A percentile compares a stretch with the other conserved stretches of the same genome.
These are phyloP conservation scores for Hipparchia sbordonii DNA, from an alignment of 2,888 invertebrate genomes.

Conservation along the genomic window DNA sequence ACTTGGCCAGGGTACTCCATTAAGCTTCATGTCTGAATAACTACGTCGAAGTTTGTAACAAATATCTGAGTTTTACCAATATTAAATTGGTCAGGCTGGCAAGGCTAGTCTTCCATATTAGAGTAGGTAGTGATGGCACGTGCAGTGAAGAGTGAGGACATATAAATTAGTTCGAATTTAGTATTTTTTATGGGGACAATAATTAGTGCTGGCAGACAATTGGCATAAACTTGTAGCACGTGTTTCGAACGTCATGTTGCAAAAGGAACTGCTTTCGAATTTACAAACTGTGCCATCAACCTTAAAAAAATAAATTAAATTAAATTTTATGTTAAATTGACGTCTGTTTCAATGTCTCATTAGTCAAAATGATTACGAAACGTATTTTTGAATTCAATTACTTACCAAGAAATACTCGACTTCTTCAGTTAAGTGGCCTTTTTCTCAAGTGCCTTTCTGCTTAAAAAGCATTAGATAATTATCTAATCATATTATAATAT, in stretches of 20 bases:
- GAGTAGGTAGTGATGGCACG: constrained; percentile 2
- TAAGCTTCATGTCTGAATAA: not conserved
- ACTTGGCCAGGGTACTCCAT: not conserved
- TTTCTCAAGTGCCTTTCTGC: not conserved
- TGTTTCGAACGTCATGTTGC: constrained; percentile 17
- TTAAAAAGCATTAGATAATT: no score
- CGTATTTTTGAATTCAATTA: not conserved
- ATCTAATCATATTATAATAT: no score
- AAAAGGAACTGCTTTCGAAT: constrained; percentile 17
- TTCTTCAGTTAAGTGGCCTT: not conserved
- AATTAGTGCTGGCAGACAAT: constrained; percentile 27
- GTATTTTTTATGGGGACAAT: constrained; percentile 18
- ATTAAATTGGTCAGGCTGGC: not conserved
- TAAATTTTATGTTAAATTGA: not conserved
- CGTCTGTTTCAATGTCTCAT: not conserved
- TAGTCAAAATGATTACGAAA: not conserved
- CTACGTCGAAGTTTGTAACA: not conserved
- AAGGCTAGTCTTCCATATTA: not conserved
- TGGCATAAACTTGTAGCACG: constrained; percentile 29
- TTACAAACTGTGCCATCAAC: constrained; percentile 3
- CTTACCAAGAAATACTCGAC: not conserved
- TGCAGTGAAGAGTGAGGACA: not conserved
- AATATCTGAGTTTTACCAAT: not conserved
- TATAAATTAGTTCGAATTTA: constrained; percentile 21
- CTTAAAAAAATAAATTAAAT: constrained; percentile 2